Conservation (phyloP, 2,797 vertebrate genomes). For the Alosa sapidissima region DNA sequence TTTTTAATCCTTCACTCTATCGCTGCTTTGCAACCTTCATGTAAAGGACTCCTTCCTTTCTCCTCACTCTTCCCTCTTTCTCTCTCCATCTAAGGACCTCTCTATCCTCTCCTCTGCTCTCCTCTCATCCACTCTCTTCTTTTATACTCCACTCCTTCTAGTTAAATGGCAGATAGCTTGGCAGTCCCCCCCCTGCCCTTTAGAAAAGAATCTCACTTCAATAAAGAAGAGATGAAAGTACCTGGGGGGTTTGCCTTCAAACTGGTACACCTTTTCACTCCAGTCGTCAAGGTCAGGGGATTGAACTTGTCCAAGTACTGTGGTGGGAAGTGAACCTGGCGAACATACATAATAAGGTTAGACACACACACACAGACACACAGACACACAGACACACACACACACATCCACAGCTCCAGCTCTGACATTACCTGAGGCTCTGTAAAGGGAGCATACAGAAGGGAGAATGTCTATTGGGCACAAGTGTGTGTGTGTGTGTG, state of each 20-base stretch:
- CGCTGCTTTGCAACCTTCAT: not conserved
- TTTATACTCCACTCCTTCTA: not conserved
- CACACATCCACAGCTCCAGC: constrained; percentile 38
- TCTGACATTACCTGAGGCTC: constrained; percentile 36
- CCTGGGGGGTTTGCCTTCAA: constrained; percentile 83
- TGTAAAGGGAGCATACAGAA: constrained; percentile 13
- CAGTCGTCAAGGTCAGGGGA: constrained; percentile 89
- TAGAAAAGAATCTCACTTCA: constrained; percentile 45
- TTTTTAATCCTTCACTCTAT: constrained; percentile 24
- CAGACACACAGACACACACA: not conserved
- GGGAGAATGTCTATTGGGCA: not conserved
- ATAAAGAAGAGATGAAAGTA: constrained; percentile 64
- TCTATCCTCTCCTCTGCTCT: not conserved
- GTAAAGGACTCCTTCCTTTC: not conserved
- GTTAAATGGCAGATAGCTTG: constrained; percentile 43
- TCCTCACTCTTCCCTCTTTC: constrained; percentile 7
- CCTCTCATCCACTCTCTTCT: constrained; percentile 33
- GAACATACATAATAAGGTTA: constrained; percentile 52
- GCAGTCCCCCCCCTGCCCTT: constrained; percentile 2
- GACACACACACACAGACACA: constrained; percentile 39
- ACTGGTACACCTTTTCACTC: constrained; percentile 83
- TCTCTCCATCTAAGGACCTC: not conserved
- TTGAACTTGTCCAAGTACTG: constrained; percentile 78
- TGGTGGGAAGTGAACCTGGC: constrained; percentile 78
- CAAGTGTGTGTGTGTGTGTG: not conserved